Percentiles rank a stretch among this genome's conserved stretches.
Conservation (phyloP, 2,888 invertebrate species). For the Dermolepida albohirtum region DNA sequence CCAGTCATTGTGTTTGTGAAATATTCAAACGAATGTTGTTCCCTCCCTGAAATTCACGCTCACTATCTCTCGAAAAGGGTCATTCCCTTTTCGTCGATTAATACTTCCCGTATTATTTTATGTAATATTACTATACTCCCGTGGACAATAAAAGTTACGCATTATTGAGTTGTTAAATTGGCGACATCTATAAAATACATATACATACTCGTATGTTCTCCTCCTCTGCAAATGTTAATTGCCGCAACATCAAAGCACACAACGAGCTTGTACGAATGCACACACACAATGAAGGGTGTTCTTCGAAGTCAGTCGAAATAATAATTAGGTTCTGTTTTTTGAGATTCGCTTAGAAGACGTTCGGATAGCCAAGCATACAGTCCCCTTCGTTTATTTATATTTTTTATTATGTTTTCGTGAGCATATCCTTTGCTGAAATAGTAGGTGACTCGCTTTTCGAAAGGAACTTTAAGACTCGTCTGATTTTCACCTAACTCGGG, state of each 20-base stretch:
- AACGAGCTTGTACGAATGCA: slow-evolving; percentile 1
- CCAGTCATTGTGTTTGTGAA: slow-evolving; percentile 19
- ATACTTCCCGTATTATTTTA: slow-evolving; percentile 42
- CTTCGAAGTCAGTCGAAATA: too few species aligned
- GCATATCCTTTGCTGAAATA: too few species aligned
- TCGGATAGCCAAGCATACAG: too few species aligned
- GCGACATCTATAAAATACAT: slow-evolving; percentile 41
- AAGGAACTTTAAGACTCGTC: too few species aligned
- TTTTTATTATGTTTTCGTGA: too few species aligned
- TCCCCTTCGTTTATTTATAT: too few species aligned
- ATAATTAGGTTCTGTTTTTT: too few species aligned
- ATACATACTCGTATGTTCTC: slow-evolving; percentile 18
- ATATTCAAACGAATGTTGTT: not conserved
- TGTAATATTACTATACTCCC: slow-evolving; percentile 37
- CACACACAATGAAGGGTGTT: too few species aligned
- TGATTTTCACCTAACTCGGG: too few species aligned
- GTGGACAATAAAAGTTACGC: slow-evolving; percentile 43
- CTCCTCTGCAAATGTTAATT: slow-evolving; percentile 40
- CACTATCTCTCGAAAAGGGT: slow-evolving; percentile 38
- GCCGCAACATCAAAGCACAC: not conserved
- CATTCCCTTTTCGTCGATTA: slow-evolving; percentile 40
- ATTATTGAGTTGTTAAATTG: slow-evolving; percentile 44
- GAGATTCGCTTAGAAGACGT: too few species aligned
- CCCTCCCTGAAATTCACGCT: slow-evolving; percentile 5
- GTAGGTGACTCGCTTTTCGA: too few species aligned